Percentiles rank a stretch among this genome's conserved stretches.
Evolutionary conservation across 1,140 invertebrate genomes (phyloP).

Genomic region (Octopus sinensis): DNA sequence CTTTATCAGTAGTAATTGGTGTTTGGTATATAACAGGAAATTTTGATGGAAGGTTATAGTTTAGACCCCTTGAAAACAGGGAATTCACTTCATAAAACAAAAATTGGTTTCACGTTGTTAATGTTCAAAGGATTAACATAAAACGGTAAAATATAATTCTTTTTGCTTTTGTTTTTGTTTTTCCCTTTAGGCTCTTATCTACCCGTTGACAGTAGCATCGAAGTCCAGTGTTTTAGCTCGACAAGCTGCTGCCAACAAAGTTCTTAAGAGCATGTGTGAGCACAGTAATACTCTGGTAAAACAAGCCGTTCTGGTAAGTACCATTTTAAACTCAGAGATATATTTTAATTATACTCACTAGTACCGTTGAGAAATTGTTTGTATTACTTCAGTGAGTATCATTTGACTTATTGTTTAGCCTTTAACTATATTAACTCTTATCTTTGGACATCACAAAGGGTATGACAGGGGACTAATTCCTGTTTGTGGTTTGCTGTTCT

Average conservation of each 20-base stretch:
- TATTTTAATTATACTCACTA: neutral
- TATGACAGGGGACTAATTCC: no score
- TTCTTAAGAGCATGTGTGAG: constrained; percentile 92
- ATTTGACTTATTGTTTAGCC: no score
- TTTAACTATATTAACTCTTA: no score
- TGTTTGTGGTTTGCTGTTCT: no score
- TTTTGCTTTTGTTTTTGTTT: neutral
- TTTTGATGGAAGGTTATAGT: no score
- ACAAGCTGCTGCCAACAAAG: constrained; percentile 88
- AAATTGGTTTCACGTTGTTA: neutral
- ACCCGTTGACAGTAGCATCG: constrained; percentile 94
- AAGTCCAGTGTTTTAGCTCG: constrained; percentile 85
- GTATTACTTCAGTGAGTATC: no score
- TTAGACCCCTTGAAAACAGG: no score
- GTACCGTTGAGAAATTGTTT: no score
- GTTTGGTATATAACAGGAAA: no score
- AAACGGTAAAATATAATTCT: neutral
- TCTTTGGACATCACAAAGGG: no score
- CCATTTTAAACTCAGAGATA: neutral
- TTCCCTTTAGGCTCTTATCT: constrained; percentile 79
- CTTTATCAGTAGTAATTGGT: no score
- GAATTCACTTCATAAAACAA: no score
- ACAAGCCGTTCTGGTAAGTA: constrained; percentile 77
- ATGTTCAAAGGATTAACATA: neutral
- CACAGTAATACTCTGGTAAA: constrained; percentile 87